These are phyloP conservation scores for Chaetodon trifascialis DNA, from an alignment of 2,113 vertebrate genomes.

Conservation along the genomic window DNA sequence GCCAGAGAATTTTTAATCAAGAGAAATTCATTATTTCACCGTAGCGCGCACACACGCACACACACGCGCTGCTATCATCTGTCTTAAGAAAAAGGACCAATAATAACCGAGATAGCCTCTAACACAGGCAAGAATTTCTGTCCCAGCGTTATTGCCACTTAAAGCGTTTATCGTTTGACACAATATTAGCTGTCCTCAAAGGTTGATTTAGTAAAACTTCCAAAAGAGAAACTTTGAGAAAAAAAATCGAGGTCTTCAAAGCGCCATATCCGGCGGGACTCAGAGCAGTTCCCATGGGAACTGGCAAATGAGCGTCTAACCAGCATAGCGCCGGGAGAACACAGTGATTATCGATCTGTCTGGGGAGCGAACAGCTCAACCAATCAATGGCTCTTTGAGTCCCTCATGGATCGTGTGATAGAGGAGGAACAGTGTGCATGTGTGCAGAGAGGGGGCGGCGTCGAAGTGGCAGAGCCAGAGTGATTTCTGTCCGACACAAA, in stretches of 20 bases:
- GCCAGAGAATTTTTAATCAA: constrained; percentile 81
- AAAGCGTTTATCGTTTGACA: constrained; percentile 43
- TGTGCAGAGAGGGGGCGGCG: not conserved
- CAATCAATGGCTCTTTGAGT: constrained; percentile 82
- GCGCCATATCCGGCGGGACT: constrained; percentile 56
- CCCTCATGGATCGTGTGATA: constrained; percentile 70
- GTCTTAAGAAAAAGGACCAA: constrained; percentile 52
- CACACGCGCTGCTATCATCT: constrained; percentile 12
- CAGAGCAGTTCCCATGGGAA: constrained; percentile 77
- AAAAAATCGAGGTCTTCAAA: constrained; percentile 56
- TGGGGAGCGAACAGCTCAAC: constrained; percentile 77
- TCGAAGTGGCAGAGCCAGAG: constrained; percentile 56
- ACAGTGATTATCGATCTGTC: constrained; percentile 82
- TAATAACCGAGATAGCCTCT: constrained; percentile 50
- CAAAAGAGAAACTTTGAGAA: constrained; percentile 54
- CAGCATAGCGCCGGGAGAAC: constrained; percentile 67
- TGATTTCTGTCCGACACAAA: constrained; percentile 77
- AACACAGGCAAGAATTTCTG: constrained; percentile 10
- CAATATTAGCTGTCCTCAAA: constrained; percentile 43
- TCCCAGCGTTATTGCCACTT: constrained; percentile 34
- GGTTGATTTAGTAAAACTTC: constrained; percentile 63
- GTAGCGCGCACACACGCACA: not conserved
- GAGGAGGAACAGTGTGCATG: constrained; percentile 37
- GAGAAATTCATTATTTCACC: constrained; percentile 82
- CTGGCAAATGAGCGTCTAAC: constrained; percentile 74